Conservation (phyloP, 2,113 vertebrate genomes). For the Oncorhynchus clarkii region DNA sequence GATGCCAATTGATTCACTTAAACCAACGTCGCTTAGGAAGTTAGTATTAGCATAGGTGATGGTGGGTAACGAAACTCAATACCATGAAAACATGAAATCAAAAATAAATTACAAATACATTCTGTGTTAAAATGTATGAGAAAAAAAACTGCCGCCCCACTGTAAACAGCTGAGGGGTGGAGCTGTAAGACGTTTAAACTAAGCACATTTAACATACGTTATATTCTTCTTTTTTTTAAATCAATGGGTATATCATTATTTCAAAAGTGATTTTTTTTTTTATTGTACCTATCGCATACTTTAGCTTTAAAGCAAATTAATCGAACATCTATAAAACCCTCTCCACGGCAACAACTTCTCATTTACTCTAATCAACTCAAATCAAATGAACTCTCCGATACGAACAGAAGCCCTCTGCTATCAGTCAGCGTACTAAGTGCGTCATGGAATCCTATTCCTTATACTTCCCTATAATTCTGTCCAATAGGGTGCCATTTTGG, state of each 20-base stretch:
- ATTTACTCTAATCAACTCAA: background rate
- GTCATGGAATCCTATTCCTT: background rate
- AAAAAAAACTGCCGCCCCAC: too few species aligned
- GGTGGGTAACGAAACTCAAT: background rate
- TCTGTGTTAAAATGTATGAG: too few species aligned
- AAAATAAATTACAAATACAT: background rate
- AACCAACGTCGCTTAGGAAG: background rate
- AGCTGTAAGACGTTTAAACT: too few species aligned
- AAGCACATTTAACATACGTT: too few species aligned
- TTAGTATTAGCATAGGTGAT: background rate
- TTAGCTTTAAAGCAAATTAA: background rate
- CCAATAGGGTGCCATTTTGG: too few species aligned
- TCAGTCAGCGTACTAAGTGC: background rate
- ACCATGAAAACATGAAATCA: background rate
- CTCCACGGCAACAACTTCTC: background rate
- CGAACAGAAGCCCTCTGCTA: background rate
- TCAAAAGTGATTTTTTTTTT: background rate
- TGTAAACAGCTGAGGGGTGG: too few species aligned
- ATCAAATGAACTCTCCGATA: background rate
- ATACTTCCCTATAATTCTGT: too few species aligned
- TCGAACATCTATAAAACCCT: background rate
- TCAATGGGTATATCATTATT: too few species aligned
- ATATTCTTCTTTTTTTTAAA: too few species aligned
- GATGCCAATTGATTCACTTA: too few species aligned
- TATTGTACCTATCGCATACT: background rate